Conservation (phyloP, 2,888 invertebrate species). For the Minunthozetes semirufus region DNA sequence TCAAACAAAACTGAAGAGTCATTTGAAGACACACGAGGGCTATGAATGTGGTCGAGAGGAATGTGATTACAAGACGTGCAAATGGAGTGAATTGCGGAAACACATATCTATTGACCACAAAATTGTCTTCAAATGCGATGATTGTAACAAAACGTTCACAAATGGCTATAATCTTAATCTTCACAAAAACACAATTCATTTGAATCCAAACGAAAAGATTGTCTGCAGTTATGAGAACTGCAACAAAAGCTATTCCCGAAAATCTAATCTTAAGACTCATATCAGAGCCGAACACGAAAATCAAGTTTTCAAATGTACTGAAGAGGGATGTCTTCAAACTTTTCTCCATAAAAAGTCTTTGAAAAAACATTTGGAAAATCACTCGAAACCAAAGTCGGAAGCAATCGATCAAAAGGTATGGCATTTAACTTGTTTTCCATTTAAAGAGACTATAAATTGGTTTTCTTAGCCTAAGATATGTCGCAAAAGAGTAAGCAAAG, state of each 20-base stretch:
- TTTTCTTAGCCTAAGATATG: background rate
- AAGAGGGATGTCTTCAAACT: constrained; percentile 12
- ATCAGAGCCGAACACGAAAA: background rate
- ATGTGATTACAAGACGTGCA: constrained; percentile 12
- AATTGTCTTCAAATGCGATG: background rate
- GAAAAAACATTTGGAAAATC: constrained; percentile 25
- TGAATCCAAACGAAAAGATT: background rate
- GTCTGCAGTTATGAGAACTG: constrained; percentile 27
- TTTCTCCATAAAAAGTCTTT: constrained; percentile 20
- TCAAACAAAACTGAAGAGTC: constrained; percentile 9
- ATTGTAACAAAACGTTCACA: constrained; percentile 23
- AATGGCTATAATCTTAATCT: background rate
- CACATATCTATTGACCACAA: constrained; percentile 28
- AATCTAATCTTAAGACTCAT: constrained; percentile 21
- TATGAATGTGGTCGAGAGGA: constrained; percentile 15
- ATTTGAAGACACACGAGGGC: constrained; percentile 27
- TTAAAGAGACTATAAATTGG: background rate
- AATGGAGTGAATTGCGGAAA: constrained; percentile 31
- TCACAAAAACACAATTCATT: constrained; percentile 22
- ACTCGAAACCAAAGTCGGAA: background rate
- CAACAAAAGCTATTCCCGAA: constrained; percentile 12
- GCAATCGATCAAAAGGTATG: background rate
- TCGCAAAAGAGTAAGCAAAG: background rate
- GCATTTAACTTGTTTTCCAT: background rate
- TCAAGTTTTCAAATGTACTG: background rate